Evolutionary conservation across 2,113 vertebrate genomes (phyloP).

Genomic region (Nerophis ophidion): DNA sequence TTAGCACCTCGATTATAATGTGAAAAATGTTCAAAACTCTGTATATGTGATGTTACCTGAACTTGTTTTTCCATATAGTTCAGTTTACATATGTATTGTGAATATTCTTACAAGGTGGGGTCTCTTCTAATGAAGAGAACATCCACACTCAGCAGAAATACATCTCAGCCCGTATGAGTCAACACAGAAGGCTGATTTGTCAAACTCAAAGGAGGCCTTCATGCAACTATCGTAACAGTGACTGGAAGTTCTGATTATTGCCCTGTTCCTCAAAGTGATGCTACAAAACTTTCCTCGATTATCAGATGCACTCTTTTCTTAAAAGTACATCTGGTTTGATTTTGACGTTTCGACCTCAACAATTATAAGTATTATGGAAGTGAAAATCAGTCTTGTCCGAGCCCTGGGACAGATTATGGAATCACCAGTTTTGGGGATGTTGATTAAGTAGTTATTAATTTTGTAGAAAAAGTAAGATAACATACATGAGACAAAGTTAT

Average conservation of each 20-base stretch:
- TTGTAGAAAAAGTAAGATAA: too few relatives aligned
- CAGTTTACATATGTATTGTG: background rate
- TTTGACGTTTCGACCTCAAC: constrained; percentile 6
- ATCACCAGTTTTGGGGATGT: too few relatives aligned
- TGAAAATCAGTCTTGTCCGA: constrained; percentile 25
- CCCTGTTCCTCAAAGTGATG: constrained; percentile 53
- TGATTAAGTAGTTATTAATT: too few relatives aligned
- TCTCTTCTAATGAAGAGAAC: background rate
- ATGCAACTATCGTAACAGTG: background rate
- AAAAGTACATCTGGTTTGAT: constrained; percentile 35
- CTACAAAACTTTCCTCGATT: constrained; percentile 64
- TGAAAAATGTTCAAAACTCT: too few relatives aligned
- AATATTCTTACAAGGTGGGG: background rate
- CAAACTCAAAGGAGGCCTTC: background rate
- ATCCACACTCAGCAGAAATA: background rate
- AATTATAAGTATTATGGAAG: constrained; percentile 36
- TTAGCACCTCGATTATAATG: too few relatives aligned
- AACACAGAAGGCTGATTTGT: background rate
- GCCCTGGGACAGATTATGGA: too few relatives aligned
- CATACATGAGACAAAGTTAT: too few relatives aligned
- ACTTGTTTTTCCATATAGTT: too few relatives aligned
- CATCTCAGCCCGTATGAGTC: background rate
- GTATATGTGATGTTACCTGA: too few relatives aligned
- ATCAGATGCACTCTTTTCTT: constrained; percentile 11
- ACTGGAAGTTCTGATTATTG: constrained; percentile 36